A percentile compares a stretch with the other conserved stretches of the same genome.
These are phyloP conservation scores for Phthorimaea operculella DNA, from an alignment of 1,140 invertebrate genomes.

Conservation along the genomic window DNA sequence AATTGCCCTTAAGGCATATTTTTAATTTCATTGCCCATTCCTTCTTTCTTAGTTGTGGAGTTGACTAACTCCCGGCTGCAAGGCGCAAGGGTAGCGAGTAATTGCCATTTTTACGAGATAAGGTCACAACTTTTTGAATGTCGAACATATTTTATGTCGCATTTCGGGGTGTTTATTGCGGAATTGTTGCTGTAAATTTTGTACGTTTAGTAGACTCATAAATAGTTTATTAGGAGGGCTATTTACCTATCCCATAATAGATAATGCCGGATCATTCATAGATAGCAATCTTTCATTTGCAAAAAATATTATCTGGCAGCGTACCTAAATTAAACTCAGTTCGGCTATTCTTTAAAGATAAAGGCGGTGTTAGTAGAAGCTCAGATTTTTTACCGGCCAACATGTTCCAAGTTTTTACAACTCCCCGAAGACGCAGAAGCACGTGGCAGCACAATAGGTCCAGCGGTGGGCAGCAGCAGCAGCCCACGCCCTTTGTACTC, in stretches of 20 bases:
- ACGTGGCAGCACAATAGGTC: conserved; percentile 25
- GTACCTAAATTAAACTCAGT: no score
- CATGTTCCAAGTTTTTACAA: conserved; percentile 13
- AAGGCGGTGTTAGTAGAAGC: no score
- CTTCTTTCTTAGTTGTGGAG: conserved; percentile 60
- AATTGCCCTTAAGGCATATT: conserved; percentile 71
- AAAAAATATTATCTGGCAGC: no score
- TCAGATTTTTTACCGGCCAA: no score
- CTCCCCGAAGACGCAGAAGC: conserved; percentile 24
- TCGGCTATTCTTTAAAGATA: no score
- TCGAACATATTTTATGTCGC: conserved; percentile 53
- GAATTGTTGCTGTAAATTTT: conserved; percentile 6
- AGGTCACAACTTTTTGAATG: conserved; percentile 60
- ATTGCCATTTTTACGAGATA: conserved; percentile 64
- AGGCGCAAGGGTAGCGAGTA: conserved; percentile 51
- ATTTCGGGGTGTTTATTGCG: conserved; percentile 13
- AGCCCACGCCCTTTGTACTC: conserved; percentile 45
- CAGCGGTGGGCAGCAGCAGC: conserved; percentile 35
- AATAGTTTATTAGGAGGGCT: no score
- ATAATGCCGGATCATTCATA: no score
- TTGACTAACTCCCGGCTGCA: conserved; percentile 48
- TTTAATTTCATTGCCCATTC: conserved; percentile 70
- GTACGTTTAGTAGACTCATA: conserved; percentile 4
- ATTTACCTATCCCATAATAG: no score
- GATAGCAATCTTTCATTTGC: no score